These are phyloP conservation scores for Petrolisthes cinctipes DNA, from an alignment of 2,888 invertebrate species.

Conservation along the genomic window DNA sequence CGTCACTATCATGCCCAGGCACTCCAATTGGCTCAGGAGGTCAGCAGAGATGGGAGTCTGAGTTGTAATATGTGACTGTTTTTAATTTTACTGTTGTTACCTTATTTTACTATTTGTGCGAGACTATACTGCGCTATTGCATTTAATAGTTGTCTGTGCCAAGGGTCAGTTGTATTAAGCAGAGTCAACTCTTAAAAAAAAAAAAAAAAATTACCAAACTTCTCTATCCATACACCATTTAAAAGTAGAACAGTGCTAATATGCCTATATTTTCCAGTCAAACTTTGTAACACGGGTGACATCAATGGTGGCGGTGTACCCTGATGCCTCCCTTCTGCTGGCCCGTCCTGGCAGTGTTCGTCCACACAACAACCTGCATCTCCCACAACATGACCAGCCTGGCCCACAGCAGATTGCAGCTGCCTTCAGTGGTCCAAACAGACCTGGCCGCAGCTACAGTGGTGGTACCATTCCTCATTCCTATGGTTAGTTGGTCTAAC, in stretches of 20 bases:
- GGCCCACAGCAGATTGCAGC: neutral
- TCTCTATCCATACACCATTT: no score
- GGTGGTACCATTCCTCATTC: neutral
- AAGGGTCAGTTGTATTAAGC: no score
- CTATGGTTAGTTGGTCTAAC: neutral
- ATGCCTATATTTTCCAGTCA: constrained; percentile 23
- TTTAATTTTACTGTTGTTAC: no score
- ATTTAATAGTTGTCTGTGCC: no score
- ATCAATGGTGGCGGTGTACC: constrained; percentile 42
- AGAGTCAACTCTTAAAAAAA: no score
- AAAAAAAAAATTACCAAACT: no score
- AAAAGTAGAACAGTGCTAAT: neutral
- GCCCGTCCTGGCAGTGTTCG: neutral
- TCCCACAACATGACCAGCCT: neutral
- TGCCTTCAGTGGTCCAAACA: neutral
- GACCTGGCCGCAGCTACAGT: constrained; percentile 12
- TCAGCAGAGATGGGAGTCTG: neutral
- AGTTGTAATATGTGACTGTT: no score
- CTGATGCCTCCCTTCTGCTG: constrained; percentile 21
- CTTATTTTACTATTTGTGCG: no score
- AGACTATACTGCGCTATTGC: no score
- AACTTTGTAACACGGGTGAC: constrained; percentile 42
- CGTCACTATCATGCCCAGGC: neutral
- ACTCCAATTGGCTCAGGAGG: neutral
- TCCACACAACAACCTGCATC: no score